A percentile compares a stretch with the other conserved stretches of the same genome.
Evolutionary conservation across 1,140 invertebrate genomes (phyloP).

Genomic region (Eriosoma lanigerum): DNA sequence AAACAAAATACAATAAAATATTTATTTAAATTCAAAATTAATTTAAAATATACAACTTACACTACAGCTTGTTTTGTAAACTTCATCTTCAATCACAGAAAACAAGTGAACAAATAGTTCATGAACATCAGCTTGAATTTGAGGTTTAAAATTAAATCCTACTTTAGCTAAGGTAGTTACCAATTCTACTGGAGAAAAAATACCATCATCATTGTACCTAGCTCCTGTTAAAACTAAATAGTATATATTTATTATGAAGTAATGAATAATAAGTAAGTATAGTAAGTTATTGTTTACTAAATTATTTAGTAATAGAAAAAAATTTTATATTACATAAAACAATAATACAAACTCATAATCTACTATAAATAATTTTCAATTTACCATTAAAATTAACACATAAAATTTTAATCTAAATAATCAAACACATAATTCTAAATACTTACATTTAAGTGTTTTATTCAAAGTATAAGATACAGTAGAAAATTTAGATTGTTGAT

Average conservation of each 20-base stretch:
- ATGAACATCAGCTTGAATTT: slow-evolving; percentile 91
- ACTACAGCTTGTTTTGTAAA: slow-evolving; percentile 59
- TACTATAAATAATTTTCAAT: too few relatives aligned
- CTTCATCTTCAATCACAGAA: slow-evolving; percentile 83
- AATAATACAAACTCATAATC: too few relatives aligned
- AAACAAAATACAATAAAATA: too few relatives aligned
- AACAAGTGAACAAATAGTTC: slow-evolving; percentile 86
- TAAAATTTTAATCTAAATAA: too few relatives aligned
- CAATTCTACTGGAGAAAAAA: slow-evolving; percentile 72
- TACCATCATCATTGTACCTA: slow-evolving; percentile 67
- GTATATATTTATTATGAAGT: too few relatives aligned
- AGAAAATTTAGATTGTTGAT: slow-evolving; percentile 42
- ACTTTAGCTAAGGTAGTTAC: slow-evolving; percentile 72
- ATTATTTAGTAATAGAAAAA: too few relatives aligned
- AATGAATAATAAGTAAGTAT: too few relatives aligned
- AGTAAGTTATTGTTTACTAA: too few relatives aligned
- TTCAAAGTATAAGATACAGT: slow-evolving; percentile 22
- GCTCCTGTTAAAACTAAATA: slow-evolving; percentile 73
- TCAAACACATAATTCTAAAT: not conserved
- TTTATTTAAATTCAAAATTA: not conserved
- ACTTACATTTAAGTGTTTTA: slow-evolving; percentile 44
- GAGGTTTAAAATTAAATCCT: slow-evolving; percentile 77
- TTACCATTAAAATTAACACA: too few relatives aligned
- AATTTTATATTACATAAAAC: too few relatives aligned
- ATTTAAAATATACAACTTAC: not conserved